Percentiles rank a stretch among this genome's conserved stretches.
Evolutionary conservation across 2,797 vertebrate genomes (phyloP).

Genomic region (Anolis apletophallus): DNA sequence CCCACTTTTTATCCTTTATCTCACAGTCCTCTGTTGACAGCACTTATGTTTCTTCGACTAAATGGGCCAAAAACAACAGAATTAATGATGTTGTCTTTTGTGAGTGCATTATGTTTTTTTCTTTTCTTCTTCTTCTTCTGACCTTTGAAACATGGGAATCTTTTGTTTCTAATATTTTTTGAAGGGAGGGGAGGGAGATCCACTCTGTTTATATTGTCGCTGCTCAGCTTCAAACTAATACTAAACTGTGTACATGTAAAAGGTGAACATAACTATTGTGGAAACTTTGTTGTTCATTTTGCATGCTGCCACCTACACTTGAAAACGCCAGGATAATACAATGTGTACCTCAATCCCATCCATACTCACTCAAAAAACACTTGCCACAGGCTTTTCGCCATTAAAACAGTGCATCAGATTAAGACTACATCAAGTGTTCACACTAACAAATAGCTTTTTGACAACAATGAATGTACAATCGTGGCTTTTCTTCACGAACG

Average conservation of each 20-base stretch:
- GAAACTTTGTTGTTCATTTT: constrained; percentile 18
- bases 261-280: neutral
- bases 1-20: constrained; percentile 79
- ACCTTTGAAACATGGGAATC: constrained; percentile 76
- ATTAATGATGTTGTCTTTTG: constrained; percentile 76
- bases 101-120: constrained; percentile 71
- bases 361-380: neutral
- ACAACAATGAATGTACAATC: too few relatives aligned
- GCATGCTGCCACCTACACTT: neutral
- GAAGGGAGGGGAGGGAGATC: constrained; percentile 54
- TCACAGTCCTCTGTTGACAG: constrained; percentile 74
- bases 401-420: rapidly evolving
- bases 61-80: constrained; percentile 78
- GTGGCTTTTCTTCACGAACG: too few relatives aligned
- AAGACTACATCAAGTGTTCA: neutral
- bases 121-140: constrained; percentile 67
- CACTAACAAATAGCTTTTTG: too few relatives aligned
- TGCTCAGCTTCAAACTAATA: constrained; percentile 25
- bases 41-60: constrained; percentile 79
- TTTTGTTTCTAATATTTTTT: constrained; percentile 68
- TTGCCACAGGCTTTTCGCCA: neutral
- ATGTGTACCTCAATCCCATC: neutral
- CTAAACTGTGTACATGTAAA: neutral
- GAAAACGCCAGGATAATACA: neutral
- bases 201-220: neutral